Percentiles rank a stretch among this genome's conserved stretches.
Evolutionary conservation across 2,113 vertebrate genomes (phyloP).

Genomic region (Lycaon pictus): DNA sequence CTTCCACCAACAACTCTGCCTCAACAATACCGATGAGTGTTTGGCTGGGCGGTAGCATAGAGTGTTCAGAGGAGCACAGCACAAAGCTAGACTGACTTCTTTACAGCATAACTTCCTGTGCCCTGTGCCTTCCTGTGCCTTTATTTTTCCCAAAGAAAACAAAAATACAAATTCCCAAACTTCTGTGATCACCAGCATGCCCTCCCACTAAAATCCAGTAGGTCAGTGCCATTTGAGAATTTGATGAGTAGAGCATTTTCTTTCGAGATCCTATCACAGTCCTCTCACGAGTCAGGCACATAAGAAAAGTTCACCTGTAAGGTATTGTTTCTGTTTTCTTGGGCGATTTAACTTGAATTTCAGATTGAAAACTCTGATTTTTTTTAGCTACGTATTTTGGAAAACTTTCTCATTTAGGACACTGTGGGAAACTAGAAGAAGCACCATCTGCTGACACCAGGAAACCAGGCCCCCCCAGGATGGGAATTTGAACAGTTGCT

Average conservation of each 20-base stretch:
- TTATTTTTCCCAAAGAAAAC: background rate
- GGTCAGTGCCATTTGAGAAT: background rate
- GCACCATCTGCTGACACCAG: constrained; percentile 30
- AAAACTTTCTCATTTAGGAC: constrained; percentile 49
- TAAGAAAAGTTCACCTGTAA: background rate
- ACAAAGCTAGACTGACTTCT: background rate
- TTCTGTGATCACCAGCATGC: background rate
- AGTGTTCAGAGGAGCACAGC: background rate
- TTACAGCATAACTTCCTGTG: background rate
- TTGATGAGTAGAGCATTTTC: background rate
- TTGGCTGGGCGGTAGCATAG: background rate
- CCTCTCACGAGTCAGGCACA: background rate
- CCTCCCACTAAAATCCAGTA: background rate
- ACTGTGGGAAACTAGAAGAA: constrained; percentile 41
- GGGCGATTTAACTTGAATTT: constrained; percentile 47
- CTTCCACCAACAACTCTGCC: background rate
- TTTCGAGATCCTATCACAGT: background rate
- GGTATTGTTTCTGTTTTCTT: background rate
- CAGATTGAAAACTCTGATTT: background rate
- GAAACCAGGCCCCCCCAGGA: constrained; percentile 51
- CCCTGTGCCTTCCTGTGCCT: background rate
- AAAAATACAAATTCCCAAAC: background rate
- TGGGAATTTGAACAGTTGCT: background rate
- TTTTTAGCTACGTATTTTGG: background rate
- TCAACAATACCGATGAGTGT: background rate